These are phyloP conservation scores for human DNA, from an alignment of 2,113 vertebrate species.

Conservation along the genomic window DNA sequence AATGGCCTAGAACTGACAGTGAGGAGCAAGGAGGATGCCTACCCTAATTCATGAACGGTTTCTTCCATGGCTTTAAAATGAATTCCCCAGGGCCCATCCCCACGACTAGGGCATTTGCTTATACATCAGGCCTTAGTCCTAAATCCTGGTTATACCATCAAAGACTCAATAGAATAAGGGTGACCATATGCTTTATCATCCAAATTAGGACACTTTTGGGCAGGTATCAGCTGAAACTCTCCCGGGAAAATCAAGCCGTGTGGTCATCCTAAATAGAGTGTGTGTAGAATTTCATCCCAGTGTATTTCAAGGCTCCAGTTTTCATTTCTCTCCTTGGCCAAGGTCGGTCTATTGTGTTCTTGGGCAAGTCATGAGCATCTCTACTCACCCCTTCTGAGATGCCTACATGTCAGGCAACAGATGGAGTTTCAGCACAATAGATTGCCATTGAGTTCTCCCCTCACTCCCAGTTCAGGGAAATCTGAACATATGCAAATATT, in stretches of 20 bases:
- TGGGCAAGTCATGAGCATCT: not conserved
- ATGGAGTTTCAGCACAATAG: not conserved
- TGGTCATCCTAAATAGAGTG: not conserved
- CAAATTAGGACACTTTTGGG: not conserved
- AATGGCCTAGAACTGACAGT: not conserved
- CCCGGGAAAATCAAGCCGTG: not conserved
- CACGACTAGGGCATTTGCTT: not conserved
- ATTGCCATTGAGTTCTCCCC: not conserved
- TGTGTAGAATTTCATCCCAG: not conserved
- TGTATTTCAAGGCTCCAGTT: not conserved
- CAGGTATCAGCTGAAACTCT: not conserved
- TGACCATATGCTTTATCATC: not conserved
- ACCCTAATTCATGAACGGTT: not conserved
- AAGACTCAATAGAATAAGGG: not conserved
- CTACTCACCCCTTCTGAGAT: rapidly evolving
- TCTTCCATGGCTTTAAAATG: not conserved
- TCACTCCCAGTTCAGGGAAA: not conserved
- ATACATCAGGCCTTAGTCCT: not conserved
- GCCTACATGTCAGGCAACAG: not conserved
- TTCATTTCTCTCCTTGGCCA: not conserved
- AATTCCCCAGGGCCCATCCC: not conserved
- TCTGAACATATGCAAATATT: not conserved
- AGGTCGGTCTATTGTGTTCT: not conserved
- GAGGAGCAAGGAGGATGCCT: not conserved
- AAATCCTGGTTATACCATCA: not conserved